Evolutionary conservation across 2,888 invertebrate genomes (phyloP).

Genomic region (Aphodius sticticus): DNA sequence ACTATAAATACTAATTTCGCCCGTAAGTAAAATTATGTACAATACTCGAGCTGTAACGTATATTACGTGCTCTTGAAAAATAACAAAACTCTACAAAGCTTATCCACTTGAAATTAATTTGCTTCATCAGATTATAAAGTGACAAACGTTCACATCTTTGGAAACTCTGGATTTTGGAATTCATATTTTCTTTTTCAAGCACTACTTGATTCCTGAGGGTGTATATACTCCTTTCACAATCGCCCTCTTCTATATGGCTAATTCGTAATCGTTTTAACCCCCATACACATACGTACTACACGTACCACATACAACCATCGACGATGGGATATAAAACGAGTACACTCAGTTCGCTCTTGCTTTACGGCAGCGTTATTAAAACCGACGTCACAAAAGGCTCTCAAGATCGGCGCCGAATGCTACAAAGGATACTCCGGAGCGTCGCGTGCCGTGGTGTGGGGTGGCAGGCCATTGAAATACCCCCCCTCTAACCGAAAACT

Average conservation of each 20-base stretch:
- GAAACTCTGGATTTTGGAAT: too few relatives aligned
- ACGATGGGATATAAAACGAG: not conserved
- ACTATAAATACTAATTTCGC: too few relatives aligned
- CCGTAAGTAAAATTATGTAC: too few relatives aligned
- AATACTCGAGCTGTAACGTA: too few relatives aligned
- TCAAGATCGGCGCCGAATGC: not conserved
- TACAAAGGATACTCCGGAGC: not conserved
- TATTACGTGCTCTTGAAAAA: too few relatives aligned
- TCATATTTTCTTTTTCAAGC: too few relatives aligned
- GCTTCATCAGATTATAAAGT: too few relatives aligned
- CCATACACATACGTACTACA: not conserved
- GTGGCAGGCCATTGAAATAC: not conserved
- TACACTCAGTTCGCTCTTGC: not conserved
- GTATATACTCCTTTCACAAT: too few relatives aligned
- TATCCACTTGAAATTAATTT: too few relatives aligned
- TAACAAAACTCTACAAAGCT: too few relatives aligned
- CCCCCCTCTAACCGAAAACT: not conserved
- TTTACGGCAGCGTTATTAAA: not conserved
- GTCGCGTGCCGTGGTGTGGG: not conserved
- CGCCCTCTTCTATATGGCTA: not conserved
- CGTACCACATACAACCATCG: not conserved
- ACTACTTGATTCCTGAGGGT: too few relatives aligned
- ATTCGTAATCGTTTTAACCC: not conserved
- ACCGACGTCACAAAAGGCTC: not conserved
- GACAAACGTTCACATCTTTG: too few relatives aligned